Evolutionary conservation across 2,113 vertebrate genomes (phyloP).

Genomic region (Sturnira hondurensis): DNA sequence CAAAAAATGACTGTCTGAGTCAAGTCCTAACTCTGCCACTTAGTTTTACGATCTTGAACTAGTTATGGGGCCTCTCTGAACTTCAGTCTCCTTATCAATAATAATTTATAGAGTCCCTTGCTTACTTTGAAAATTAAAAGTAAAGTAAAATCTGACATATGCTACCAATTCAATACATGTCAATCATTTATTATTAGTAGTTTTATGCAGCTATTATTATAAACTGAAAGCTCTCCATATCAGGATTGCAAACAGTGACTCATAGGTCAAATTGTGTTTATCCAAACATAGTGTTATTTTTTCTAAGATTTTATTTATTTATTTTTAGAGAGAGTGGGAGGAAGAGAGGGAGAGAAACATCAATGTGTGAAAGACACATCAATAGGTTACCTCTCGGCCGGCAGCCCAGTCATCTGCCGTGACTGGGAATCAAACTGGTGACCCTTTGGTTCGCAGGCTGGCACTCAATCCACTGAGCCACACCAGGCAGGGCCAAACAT

Average conservation of each 20-base stretch:
- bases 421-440: not conserved
- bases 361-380: not conserved
- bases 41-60: not conserved
- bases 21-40: not conserved
- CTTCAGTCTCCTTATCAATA: not conserved
- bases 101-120: not conserved
- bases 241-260: not conserved
- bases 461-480: not conserved
- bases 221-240: not conserved
- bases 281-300: not conserved
- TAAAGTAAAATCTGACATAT: not conserved
- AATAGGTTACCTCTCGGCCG: not conserved
- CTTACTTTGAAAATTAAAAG: not conserved
- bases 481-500: no score
- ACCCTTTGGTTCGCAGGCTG: no score
- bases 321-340: no score
- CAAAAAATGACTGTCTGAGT: not conserved
- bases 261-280: not conserved
- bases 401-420: not conserved
- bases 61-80: not conserved
- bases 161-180: not conserved
- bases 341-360: not conserved
- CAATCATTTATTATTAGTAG: not conserved
- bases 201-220: not conserved
- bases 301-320: not conserved